Conservation (phyloP, 2,888 invertebrate species). For the Notodonta dromedarius region DNA sequence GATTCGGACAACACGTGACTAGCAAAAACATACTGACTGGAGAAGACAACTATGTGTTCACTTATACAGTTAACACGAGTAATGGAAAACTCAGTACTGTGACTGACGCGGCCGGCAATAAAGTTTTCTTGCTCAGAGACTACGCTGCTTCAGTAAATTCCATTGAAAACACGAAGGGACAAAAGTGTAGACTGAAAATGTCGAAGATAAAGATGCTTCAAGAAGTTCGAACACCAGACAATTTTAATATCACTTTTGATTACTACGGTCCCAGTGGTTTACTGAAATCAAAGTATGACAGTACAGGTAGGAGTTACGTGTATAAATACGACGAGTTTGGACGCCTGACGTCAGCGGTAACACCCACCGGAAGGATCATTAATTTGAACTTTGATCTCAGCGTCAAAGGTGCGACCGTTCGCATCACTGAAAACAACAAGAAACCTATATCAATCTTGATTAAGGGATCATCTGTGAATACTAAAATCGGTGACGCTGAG, state of each 20-base stretch:
- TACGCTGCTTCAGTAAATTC: constrained; percentile 96
- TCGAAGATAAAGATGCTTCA: constrained; percentile 96
- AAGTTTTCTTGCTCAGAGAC: constrained; percentile 92
- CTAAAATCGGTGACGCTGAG: constrained; percentile 92
- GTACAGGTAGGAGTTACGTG: constrained; percentile 95
- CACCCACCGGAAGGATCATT: constrained; percentile 97
- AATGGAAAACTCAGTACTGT: constrained; percentile 97
- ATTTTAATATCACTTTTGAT: constrained; percentile 96
- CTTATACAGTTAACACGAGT: constrained; percentile 98
- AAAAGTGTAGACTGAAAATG: constrained; percentile 95
- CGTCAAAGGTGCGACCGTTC: constrained; percentile 94
- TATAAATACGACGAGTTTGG: constrained; percentile 98
- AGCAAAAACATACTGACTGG: constrained; percentile 98
- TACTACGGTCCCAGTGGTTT: constrained; percentile 96
- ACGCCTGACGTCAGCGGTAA: constrained; percentile 94
- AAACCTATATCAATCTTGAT: constrained; percentile 94
- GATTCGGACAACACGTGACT: constrained; percentile 97
- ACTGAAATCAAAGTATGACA: constrained; percentile 94
- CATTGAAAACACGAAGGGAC: constrained; percentile 96
- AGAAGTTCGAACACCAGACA: constrained; percentile 95
- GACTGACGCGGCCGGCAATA: constrained; percentile 96
- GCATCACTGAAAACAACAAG: constrained; percentile 92
- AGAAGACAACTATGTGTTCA: constrained; percentile 96
- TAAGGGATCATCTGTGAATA: constrained; percentile 93
- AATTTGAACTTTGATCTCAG: constrained; percentile 95